Conservation (phyloP, 2,888 invertebrate genomes). For the Agrilus mali region DNA sequence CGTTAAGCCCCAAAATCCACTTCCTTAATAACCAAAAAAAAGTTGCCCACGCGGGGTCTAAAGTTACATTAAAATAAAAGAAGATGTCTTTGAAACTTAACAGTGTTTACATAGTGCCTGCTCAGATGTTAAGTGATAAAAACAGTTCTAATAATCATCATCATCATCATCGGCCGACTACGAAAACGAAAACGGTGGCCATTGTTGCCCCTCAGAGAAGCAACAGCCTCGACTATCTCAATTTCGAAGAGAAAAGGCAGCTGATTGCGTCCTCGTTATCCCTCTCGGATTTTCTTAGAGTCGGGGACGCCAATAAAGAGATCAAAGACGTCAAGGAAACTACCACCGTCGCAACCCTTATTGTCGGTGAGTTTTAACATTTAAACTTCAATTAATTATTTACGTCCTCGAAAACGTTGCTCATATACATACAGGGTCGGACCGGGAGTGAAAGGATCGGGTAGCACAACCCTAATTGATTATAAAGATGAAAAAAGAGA, state of each 20-base stretch:
- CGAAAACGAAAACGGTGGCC: conserved; percentile 44
- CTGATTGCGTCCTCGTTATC: conserved; percentile 80
- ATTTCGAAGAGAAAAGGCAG: conserved; percentile 84
- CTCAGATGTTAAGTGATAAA: conserved; percentile 24
- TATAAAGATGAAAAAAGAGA: too few species aligned
- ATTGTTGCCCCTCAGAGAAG: conserved; percentile 62
- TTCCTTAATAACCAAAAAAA: too few species aligned
- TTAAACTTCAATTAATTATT: neutral
- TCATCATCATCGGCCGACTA: conserved; percentile 2
- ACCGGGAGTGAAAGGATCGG: too few species aligned
- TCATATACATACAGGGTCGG: too few species aligned
- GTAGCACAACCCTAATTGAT: too few species aligned
- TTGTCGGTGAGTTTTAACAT: conserved; percentile 27
- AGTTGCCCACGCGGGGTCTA: too few species aligned
- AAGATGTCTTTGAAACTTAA: conserved; percentile 25
- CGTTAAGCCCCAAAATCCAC: too few species aligned
- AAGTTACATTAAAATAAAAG: too few species aligned
- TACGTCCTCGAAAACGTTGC: too few species aligned
- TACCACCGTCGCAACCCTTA: conserved; percentile 24
- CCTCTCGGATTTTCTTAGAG: conserved; percentile 58
- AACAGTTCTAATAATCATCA: conserved; percentile 10
- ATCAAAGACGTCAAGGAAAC: conserved; percentile 25
- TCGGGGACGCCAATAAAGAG: conserved; percentile 24
- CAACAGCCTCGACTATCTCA: conserved; percentile 77
- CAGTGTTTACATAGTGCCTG: conserved; percentile 25